Evolutionary conservation across 2,113 vertebrate species (phyloP).

Genomic region (Natator depressus): DNA sequence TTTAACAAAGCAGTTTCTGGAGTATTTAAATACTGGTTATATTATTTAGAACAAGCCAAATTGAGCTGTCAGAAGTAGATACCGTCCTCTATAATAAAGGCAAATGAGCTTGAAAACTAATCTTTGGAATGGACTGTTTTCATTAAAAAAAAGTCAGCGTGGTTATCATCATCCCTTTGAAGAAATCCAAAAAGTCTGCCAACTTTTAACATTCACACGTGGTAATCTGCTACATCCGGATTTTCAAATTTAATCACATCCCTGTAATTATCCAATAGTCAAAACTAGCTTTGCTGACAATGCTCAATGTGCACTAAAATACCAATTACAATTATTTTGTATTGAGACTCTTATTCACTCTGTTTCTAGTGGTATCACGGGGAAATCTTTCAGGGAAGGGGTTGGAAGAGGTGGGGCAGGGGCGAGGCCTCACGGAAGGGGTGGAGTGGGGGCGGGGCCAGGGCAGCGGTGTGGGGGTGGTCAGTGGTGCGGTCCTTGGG

Average conservation of each 20-base stretch:
- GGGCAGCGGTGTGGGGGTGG: too few species aligned
- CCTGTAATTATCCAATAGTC: constrained; percentile 27
- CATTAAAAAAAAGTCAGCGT: background rate
- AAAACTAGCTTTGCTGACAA: constrained; percentile 39
- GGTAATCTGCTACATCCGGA: background rate
- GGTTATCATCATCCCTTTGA: background rate
- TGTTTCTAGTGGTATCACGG: background rate
- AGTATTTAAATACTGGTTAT: constrained; percentile 9
- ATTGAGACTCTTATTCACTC: background rate
- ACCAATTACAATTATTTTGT: background rate
- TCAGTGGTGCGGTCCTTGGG: too few species aligned
- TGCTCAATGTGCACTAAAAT: background rate
- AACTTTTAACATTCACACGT: background rate
- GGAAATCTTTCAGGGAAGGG: background rate
- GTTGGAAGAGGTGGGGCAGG: too few species aligned
- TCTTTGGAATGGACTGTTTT: constrained; percentile 19
- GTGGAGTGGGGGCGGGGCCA: too few species aligned
- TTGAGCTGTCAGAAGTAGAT: background rate
- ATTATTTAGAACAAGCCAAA: background rate
- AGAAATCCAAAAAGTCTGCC: constrained; percentile 4
- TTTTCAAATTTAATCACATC: constrained; percentile 46
- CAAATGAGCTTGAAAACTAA: constrained; percentile 13
- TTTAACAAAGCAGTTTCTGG: background rate
- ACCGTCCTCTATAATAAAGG: background rate
- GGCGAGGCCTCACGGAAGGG: too few species aligned